Base-by-base conservation (phyloP, 2,888 invertebrate genomes). In the Proisotoma minuta region DNA sequence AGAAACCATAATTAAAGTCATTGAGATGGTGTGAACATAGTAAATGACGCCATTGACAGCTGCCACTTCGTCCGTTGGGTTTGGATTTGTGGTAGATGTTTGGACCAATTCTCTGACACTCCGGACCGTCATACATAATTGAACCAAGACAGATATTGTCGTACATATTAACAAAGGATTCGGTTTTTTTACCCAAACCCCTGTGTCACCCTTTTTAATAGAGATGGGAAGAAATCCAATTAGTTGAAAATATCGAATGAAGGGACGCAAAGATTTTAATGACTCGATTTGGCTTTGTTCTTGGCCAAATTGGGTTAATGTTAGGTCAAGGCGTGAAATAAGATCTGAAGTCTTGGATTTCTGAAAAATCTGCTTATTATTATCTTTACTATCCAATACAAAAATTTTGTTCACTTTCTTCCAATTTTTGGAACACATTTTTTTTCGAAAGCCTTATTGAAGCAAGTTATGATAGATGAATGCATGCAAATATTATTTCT, bases 141-240 rank as follows among this genome's bases (percentile, higher is more conserved):
- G 64, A 5, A 59, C 48, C 3, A 53, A 3, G 3, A 60, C 20
- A 12, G 59, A 61, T 15, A 66, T 29, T 10, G 20, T 40, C 1
- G 60, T 59, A 15, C 58, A 28, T 1, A 60, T 10, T 57, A 60
- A 62, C 28, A 52, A 60, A 2, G 49, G 48, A 47, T 59, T 59
- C 23, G 39, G 20, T 20, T 10, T 23, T 26, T 27, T 48, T 18
- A 24, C 26, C 10, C 15, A 27, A 20, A 26, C 20, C 18, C 43
- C 26, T 27, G 34, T 34, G 40, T 29, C 10, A 18, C 39, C 59
- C 27, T 22, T n/a, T 18, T 43, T 57, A 29, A 59, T 58, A 20
- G 51, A 40, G 1, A 69, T 29, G 8, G 69, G 60, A 22, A 57
- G 53, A 28, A 69, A 28, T 12, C 69, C 69, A 2, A 69, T 27